Evolutionary conservation across 2,888 invertebrate genomes (phyloP).

Genomic region (Gerris lacustris): DNA sequence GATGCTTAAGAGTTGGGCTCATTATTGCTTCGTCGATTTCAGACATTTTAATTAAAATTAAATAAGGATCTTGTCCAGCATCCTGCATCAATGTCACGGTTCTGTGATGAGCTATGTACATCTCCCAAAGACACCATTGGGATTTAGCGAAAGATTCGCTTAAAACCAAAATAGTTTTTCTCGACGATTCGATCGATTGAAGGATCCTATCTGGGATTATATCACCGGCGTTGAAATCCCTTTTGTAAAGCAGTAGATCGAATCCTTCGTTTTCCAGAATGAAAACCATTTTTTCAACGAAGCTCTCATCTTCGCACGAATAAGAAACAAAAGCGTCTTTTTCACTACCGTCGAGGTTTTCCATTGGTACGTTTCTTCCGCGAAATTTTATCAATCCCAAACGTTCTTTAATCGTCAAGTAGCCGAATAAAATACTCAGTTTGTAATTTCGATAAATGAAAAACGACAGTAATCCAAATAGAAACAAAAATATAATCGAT

Average conservation of each 20-base stretch:
- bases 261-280: slow-evolving; percentile 50
- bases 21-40: slow-evolving; percentile 45
- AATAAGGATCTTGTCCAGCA: slow-evolving; percentile 44
- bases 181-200: slow-evolving; percentile 50
- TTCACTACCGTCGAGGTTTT: slow-evolving; percentile 29
- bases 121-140: slow-evolving; percentile 61
- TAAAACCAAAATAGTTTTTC: slow-evolving; percentile 51
- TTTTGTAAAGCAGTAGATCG: slow-evolving; percentile 54
- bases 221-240: slow-evolving; percentile 53
- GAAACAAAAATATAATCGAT: neutral
- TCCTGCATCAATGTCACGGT: slow-evolving; percentile 35
- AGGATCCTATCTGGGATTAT: slow-evolving; percentile 54
- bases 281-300: slow-evolving; percentile 47
- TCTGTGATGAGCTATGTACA: slow-evolving; percentile 53
- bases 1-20: slow-evolving; percentile 47
- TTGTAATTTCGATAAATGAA: neutral
- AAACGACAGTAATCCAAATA: neutral
- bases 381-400: neutral
- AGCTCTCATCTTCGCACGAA: slow-evolving; percentile 48
- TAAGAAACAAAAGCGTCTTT: slow-evolving; percentile 48
- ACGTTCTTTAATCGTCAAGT: neutral
- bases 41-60: slow-evolving; percentile 52
- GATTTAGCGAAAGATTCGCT: slow-evolving; percentile 56
- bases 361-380: neutral
- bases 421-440: neutral